Conservation (phyloP, 2,797 vertebrate genomes). For the Chlorospingus flavigularis region DNA sequence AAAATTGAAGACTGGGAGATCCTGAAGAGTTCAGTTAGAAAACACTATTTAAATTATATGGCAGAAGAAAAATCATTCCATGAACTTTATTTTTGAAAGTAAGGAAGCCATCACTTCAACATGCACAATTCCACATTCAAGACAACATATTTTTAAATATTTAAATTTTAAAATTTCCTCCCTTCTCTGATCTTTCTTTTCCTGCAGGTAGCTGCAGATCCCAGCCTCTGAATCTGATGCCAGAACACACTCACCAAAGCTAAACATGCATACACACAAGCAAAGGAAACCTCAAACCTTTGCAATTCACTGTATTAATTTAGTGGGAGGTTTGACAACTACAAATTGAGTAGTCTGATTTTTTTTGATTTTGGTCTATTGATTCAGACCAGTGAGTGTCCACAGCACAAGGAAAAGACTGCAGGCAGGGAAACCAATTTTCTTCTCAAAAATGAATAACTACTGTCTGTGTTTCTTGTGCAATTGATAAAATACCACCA, state of each 20-base stretch:
- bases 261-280: neutral
- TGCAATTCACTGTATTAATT: neutral
- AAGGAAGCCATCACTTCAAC: neutral
- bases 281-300: neutral
- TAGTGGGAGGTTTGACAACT: neutral
- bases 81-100: neutral
- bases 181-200: neutral
- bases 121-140: neutral
- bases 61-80: neutral
- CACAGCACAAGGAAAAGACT: neutral
- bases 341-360: neutral
- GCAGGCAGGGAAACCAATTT: neutral
- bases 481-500: neutral
- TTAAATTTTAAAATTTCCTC: neutral
- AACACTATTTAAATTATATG: neutral
- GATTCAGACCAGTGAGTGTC: neutral
- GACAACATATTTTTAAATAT: neutral
- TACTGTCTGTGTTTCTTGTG: neutral
- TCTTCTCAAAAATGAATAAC: neutral
- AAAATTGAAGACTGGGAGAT: neutral
- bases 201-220: neutral
- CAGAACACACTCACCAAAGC: neutral
- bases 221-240: neutral
- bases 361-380: neutral
- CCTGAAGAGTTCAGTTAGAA: neutral